phyloP scores from a whole-genome alignment of 2,113 vertebrate species.

The Murina feae region DNA sequence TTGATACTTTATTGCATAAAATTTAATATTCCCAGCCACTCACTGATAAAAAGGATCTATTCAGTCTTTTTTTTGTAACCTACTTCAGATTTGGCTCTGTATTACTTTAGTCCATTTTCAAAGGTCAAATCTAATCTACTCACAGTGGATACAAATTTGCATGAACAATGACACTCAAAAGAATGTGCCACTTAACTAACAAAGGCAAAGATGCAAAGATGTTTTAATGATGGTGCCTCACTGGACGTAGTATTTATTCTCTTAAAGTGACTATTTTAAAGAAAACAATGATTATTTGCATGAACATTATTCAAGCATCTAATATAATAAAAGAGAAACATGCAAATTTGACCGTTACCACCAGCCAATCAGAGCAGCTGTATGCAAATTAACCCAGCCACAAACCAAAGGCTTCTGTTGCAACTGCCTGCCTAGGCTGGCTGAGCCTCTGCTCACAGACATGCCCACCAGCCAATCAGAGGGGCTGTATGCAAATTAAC shows the following conservation, averaged over 20 bases:
- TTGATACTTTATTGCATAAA: background rate
- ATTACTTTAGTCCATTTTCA: constrained; percentile 8
- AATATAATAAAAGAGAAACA: too few relatives aligned
- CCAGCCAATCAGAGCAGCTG: too few relatives aligned
- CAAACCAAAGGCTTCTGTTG: too few relatives aligned
- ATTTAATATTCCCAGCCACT: background rate
- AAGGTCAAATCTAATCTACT: constrained; percentile 13
- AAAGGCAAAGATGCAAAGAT: background rate
- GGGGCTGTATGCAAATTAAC: too few relatives aligned
- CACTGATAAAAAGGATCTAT: background rate
- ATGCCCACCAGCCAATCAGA: too few relatives aligned
- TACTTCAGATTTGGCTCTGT: background rate
- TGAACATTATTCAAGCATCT: background rate
- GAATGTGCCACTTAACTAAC: background rate
- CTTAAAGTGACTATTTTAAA: background rate
- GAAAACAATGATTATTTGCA: background rate
- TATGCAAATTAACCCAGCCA: too few relatives aligned
- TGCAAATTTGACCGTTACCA: too few relatives aligned
- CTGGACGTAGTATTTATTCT: background rate
- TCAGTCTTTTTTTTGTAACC: background rate
- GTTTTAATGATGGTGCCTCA: background rate
- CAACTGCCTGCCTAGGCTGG: too few relatives aligned
- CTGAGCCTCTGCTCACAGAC: too few relatives aligned
- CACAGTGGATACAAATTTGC: background rate
- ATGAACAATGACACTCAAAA: background rate